These are phyloP conservation scores for Lasioglossum zephyrum DNA, from an alignment of 2,888 invertebrate genomes.

Conservation along the genomic window DNA sequence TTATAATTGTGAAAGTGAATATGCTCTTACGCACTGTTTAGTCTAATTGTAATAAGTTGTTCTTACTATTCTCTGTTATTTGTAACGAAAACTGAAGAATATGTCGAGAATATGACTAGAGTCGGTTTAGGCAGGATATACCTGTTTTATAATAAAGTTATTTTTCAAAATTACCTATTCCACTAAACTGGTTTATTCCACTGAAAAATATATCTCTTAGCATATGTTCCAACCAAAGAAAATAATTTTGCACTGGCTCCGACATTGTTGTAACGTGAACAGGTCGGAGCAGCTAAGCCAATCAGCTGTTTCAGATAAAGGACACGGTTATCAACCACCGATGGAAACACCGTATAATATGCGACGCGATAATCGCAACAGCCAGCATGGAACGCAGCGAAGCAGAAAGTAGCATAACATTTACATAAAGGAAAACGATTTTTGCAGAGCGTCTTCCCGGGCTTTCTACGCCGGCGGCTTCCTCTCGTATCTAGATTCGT, in stretches of 20 bases:
- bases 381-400: slow-evolving; percentile 6
- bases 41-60: neutral
- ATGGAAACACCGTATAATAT: neutral
- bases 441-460: neutral
- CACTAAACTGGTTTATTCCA: no score
- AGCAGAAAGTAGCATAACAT: slow-evolving; percentile 32
- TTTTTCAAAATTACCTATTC: no score
- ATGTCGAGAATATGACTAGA: no score
- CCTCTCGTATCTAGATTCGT: slow-evolving; percentile 47
- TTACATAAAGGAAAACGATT: slow-evolving; percentile 27
- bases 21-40: neutral
- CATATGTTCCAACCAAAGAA: neutral
- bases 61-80: neutral
- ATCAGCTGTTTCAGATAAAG: neutral
- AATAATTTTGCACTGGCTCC: neutral
- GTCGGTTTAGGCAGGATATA: no score
- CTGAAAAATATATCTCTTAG: no score
- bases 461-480: slow-evolving; percentile 28
- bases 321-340: slow-evolving; percentile 17
- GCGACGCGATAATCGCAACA: slow-evolving; percentile 1
- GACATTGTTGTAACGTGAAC: neutral
- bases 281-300: neutral
- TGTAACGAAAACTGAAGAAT: no score
- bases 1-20: neutral
- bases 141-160: no score